Conservation (phyloP, 2,888 invertebrate genomes). For the Tribolium freemani region DNA sequence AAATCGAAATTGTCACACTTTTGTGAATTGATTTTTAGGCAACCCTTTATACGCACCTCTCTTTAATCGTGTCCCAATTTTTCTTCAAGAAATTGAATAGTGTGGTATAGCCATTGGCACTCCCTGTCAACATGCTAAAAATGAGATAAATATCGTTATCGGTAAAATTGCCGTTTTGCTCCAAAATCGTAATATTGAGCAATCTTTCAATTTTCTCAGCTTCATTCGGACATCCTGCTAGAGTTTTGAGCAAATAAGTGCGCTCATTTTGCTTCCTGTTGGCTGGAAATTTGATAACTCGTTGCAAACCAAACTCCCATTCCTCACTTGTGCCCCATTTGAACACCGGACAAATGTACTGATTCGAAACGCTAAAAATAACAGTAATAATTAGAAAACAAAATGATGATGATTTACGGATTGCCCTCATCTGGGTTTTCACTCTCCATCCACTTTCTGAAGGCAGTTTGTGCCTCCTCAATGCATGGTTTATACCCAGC, state of each 20-base stretch:
- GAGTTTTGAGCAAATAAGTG: slow-evolving; percentile 82
- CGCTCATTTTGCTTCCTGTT: slow-evolving; percentile 81
- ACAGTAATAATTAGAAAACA: background rate
- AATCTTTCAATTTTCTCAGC: slow-evolving; percentile 77
- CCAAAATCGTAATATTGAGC: slow-evolving; percentile 78
- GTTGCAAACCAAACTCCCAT: slow-evolving; percentile 86
- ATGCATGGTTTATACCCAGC: slow-evolving; percentile 85
- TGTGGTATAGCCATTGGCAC: slow-evolving; percentile 79
- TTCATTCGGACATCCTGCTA: slow-evolving; percentile 85
- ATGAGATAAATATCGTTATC: slow-evolving; percentile 83
- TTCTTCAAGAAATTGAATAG: slow-evolving; percentile 79
- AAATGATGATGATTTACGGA: slow-evolving; percentile 73
- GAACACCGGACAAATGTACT: slow-evolving; percentile 85
- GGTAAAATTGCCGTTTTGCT: slow-evolving; percentile 80
- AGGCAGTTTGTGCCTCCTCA: slow-evolving; percentile 80
- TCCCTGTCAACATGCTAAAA: slow-evolving; percentile 81
- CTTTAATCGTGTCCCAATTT: slow-evolving; percentile 79
- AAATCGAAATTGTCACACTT: background rate
- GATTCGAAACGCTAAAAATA: slow-evolving; percentile 78
- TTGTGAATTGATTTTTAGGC: background rate
- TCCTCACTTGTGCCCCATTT: slow-evolving; percentile 85
- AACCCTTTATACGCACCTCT: slow-evolving; percentile 70
- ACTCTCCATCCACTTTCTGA: slow-evolving; percentile 81
- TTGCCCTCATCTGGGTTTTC: slow-evolving; percentile 83
- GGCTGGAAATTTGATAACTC: slow-evolving; percentile 82